phyloP scores from a whole-genome alignment of 2,888 invertebrate genomes.

The Dryobotodes eremita region DNA sequence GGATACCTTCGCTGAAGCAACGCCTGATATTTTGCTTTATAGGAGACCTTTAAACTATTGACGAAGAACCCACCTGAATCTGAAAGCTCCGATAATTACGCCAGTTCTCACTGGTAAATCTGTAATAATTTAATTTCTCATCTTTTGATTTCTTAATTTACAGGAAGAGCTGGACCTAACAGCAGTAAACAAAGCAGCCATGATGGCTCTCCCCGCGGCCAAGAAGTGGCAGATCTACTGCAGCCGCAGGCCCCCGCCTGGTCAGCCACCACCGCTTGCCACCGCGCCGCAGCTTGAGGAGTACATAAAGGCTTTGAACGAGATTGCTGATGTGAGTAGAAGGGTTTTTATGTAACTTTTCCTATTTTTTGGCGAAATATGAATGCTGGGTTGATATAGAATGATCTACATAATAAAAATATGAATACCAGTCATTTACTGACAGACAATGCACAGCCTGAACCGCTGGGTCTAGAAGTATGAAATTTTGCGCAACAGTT shows the following conservation, averaged over 20 bases:
- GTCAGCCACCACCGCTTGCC: conserved; percentile 85
- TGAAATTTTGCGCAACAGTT: no score
- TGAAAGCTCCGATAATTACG: not conserved
- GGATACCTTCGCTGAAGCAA: not conserved
- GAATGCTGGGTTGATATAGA: not conserved
- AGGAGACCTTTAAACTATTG: not conserved
- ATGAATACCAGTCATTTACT: no score
- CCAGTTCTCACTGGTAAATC: not conserved
- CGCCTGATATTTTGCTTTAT: no score
- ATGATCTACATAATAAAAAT: no score
- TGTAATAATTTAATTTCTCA: not conserved
- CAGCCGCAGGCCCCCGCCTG: conserved; percentile 93
- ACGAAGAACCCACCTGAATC: not conserved
- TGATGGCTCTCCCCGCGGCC: conserved; percentile 97
- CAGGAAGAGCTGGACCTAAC: conserved; percentile 98
- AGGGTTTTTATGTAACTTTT: not conserved
- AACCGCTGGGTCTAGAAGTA: no score
- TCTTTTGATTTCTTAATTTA: conserved; percentile 63
- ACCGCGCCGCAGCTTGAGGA: conserved; percentile 96
- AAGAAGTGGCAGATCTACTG: conserved; percentile 99
- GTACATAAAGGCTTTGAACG: conserved; percentile 96
- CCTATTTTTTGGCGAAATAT: not conserved
- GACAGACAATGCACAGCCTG: no score
- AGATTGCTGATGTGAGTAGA: conserved; percentile 93
- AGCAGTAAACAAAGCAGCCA: conserved; percentile 97